A percentile compares a stretch with the other conserved stretches of the same genome.
Evolutionary conservation across 2,888 invertebrate genomes (phyloP).

Genomic region (Netelia fuscicornis): DNA sequence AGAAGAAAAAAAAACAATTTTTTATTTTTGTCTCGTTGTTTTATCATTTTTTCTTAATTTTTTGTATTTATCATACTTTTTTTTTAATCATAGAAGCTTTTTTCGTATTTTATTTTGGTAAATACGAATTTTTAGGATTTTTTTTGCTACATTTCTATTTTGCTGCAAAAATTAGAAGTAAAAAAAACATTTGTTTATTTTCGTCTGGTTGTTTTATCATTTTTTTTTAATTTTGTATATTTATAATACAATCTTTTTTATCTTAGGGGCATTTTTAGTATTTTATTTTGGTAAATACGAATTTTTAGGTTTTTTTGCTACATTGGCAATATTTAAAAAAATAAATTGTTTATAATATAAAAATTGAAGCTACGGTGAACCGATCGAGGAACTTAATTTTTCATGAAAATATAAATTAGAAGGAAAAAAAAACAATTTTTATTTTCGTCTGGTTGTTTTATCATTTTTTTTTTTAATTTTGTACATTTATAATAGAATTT

Average conservation of each 20-base stretch:
- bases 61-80: not conserved
- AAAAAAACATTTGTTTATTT: not conserved
- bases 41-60: not conserved
- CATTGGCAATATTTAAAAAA: not conserved
- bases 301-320: not conserved
- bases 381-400: slow-evolving; percentile 23
- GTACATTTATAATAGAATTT: not conserved
- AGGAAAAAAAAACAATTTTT: not conserved
- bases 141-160: not conserved
- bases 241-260: not conserved
- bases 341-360: not conserved
- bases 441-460: not conserved
- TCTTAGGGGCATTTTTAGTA: not conserved
- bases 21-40: not conserved
- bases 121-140: not conserved
- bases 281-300: not conserved
- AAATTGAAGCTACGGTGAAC: slow-evolving; percentile 35
- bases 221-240: not conserved
- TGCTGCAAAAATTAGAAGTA: too few relatives aligned
- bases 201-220: not conserved
- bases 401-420: not conserved
- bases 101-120: not conserved
- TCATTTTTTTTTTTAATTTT: not conserved
- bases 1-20: not conserved
- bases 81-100: not conserved